These are phyloP conservation scores for Maniola jurtina DNA, from an alignment of 1,140 invertebrate species.

Conservation along the genomic window DNA sequence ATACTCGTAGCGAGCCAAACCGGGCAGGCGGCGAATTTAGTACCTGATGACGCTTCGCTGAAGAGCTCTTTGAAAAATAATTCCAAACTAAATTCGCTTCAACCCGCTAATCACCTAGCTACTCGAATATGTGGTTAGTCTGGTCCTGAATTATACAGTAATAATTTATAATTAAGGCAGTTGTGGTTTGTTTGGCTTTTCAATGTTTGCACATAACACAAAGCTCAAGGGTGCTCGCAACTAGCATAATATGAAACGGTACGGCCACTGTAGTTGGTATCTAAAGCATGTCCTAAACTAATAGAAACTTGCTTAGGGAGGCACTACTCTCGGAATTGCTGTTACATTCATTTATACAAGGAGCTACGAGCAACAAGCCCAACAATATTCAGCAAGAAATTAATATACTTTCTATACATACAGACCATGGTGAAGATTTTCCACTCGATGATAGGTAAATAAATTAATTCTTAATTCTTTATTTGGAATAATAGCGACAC, in stretches of 20 bases:
- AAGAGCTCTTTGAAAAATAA: background rate
- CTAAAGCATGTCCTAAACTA: constrained; percentile 22
- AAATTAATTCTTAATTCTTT: no score
- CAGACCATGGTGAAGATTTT: no score
- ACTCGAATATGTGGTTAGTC: constrained; percentile 1
- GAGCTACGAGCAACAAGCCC: background rate
- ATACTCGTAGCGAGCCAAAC: no score
- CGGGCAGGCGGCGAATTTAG: no score
- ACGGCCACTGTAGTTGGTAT: constrained; percentile 10
- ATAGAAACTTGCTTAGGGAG: constrained; percentile 16
- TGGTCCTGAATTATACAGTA: constrained; percentile 1
- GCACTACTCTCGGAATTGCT: background rate
- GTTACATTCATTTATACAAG: constrained; percentile 14
- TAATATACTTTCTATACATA: no score
- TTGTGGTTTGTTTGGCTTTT: constrained; percentile 3
- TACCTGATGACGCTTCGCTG: no score
- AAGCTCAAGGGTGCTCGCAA: constrained; percentile 7
- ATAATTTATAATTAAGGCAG: constrained; percentile 9
- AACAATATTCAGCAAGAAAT: background rate
- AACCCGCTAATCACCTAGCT: background rate
- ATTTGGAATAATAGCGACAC: no score
- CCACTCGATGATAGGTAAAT: no score
- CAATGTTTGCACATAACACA: constrained; percentile 4
- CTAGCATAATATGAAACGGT: constrained; percentile 5
- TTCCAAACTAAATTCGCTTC: background rate